phyloP scores from a whole-genome alignment of 2,888 invertebrate species.

The Desoria tigrina region DNA sequence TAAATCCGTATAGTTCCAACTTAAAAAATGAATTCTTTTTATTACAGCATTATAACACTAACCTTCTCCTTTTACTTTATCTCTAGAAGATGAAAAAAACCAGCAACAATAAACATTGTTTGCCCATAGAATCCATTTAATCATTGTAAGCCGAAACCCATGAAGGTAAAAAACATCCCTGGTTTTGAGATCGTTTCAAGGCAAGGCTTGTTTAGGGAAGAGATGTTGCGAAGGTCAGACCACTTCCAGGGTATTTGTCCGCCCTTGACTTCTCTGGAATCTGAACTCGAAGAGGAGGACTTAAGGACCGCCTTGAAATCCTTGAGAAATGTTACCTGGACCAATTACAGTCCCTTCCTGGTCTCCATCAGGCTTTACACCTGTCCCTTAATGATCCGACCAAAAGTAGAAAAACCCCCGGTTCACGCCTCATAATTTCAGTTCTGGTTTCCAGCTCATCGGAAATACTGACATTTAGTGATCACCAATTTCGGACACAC shows the following conservation, averaged over 20 bases:
- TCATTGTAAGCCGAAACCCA: no score
- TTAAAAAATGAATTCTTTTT: no score
- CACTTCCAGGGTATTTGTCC: slow-evolving; percentile 20
- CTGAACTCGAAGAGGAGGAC: slow-evolving; percentile 22
- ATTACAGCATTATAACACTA: no score
- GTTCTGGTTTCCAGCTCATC: slow-evolving; percentile 3
- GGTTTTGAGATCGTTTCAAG: slow-evolving; percentile 16
- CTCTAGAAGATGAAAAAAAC: no score
- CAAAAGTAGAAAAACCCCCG: slow-evolving; percentile 49
- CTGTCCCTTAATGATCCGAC: slow-evolving; percentile 23
- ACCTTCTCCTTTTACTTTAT: no score
- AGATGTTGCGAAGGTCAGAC: slow-evolving; percentile 20
- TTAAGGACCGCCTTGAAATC: slow-evolving; percentile 32
- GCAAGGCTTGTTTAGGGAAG: slow-evolving; percentile 23
- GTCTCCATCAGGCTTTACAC: not conserved
- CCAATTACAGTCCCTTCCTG: slow-evolving; percentile 8
- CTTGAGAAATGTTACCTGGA: slow-evolving; percentile 31
- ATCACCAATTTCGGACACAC: no score
- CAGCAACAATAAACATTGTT: no score
- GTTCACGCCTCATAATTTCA: slow-evolving; percentile 45
- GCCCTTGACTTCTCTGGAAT: slow-evolving; percentile 47
- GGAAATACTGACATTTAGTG: not conserved
- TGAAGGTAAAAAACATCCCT: not conserved
- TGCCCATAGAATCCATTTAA: no score
- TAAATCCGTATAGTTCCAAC: no score